Percentiles rank a stretch among this genome's conserved stretches.
phyloP scores from a whole-genome alignment of 2,888 invertebrate species.

The Sclerodermus sp. region DNA sequence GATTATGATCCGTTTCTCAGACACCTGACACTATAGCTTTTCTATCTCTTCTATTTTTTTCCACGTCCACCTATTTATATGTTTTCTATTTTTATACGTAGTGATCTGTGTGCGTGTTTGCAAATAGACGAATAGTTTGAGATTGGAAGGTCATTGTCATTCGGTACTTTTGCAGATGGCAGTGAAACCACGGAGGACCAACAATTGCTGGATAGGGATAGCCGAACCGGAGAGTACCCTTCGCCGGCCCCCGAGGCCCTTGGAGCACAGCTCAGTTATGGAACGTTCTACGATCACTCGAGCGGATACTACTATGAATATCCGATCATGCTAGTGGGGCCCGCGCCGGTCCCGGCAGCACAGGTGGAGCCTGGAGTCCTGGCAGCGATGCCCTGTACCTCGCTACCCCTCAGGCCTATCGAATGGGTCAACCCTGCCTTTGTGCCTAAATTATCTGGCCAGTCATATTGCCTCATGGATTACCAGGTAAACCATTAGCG shows the following conservation, averaged over 20 bases:
- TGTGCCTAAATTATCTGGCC: slow-evolving; percentile 45
- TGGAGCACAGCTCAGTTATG: slow-evolving; percentile 42
- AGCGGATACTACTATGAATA: slow-evolving; percentile 54
- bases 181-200: slow-evolving; percentile 55
- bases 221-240: slow-evolving; percentile 33
- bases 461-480: slow-evolving; percentile 48
- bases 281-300: slow-evolving; percentile 50
- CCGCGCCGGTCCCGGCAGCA: slow-evolving; percentile 44
- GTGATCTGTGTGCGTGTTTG: too few relatives aligned
- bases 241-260: slow-evolving; percentile 23
- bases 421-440: slow-evolving; percentile 59
- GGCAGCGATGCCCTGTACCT: slow-evolving; percentile 56
- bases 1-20: too few relatives aligned
- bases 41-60: too few relatives aligned
- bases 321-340: slow-evolving; percentile 55
- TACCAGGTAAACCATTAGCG: slow-evolving; percentile 41
- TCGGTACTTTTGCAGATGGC: slow-evolving; percentile 43
- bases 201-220: slow-evolving; percentile 48
- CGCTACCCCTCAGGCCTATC: slow-evolving; percentile 58
- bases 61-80: too few relatives aligned
- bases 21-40: too few relatives aligned
- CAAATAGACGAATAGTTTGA: too few relatives aligned
- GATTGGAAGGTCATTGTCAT: too few relatives aligned
- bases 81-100: too few relatives aligned
- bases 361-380: slow-evolving; percentile 46